Percentiles rank a stretch among this genome's conserved stretches.
phyloP scores from a whole-genome alignment of 2,797 vertebrate genomes.

The Xenentodon cancila region DNA sequence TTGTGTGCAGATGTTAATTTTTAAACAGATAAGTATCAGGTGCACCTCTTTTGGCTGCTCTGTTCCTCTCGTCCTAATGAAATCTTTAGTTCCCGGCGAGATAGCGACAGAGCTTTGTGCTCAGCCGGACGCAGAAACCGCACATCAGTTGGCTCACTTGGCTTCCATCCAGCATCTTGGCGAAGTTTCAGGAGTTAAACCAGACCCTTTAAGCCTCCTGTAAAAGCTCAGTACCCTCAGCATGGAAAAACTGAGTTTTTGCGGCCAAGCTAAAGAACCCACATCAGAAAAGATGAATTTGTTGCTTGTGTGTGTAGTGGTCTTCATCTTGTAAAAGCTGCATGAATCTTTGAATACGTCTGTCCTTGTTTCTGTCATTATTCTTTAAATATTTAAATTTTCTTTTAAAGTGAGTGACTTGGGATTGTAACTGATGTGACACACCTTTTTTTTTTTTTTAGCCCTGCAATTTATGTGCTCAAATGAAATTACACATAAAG shows the following conservation, averaged over 20 bases:
- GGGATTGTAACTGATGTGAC: background rate
- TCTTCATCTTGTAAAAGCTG: constrained; percentile 9
- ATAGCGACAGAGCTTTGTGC: constrained; percentile 72
- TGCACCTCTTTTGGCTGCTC: constrained; percentile 75
- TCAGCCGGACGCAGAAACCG: constrained; percentile 77
- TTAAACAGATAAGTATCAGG: constrained; percentile 84
- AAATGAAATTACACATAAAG: constrained; percentile 50
- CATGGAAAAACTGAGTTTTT: constrained; percentile 79
- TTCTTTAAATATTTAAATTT: background rate
- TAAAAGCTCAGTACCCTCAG: constrained; percentile 77
- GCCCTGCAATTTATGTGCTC: constrained; percentile 36
- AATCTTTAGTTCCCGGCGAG: constrained; percentile 75
- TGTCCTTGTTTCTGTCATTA: background rate
- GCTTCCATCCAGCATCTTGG: constrained; percentile 76
- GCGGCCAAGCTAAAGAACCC: constrained; percentile 59
- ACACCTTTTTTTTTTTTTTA: constrained; percentile 3
- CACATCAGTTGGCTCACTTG: constrained; percentile 78
- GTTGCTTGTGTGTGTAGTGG: constrained; percentile 33
- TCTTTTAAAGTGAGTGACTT: constrained; percentile 15
- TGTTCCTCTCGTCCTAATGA: constrained; percentile 78
- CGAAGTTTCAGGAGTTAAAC: constrained; percentile 84
- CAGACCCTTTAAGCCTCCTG: constrained; percentile 80
- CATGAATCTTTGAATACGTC: background rate
- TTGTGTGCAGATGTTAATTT: constrained; percentile 82
- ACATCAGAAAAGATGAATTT: constrained; percentile 69